Base-by-base conservation (phyloP, 2,113 vertebrate genomes). In the Odocoileus virginianus region DNA sequence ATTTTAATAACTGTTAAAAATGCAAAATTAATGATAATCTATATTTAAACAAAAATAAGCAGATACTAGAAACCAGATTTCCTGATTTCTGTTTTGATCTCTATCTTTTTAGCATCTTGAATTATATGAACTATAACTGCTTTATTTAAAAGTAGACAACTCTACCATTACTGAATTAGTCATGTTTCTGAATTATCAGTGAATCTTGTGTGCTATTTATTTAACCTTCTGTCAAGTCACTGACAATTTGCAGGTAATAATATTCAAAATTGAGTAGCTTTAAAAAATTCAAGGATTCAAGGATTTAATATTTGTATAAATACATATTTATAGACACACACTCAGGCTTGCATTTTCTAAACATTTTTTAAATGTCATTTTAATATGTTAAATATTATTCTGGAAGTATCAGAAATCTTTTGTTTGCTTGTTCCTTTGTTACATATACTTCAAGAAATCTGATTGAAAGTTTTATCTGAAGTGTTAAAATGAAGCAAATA, bases 321-420 rank as follows among this genome's bases (percentile, higher is more conserved):
- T n/a, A 12, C 58, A 27, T 45, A 50, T 79, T 33, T 79, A 79
- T 50, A 85, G 55, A 93, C 11, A 61, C 60, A 55, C 55, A 11
- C 12, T 54, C 55, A 76, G 90, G 86, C 43, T 79, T 90, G 36
- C n/a, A 94, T 91, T 67, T 88, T 93, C 45, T 90, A 95, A 97
- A 95, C 89, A 97, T 98, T 98, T 98, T 98, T 83, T 54, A 97
- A 92, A 96, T 87, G 52, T 61, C 61, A 84, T 92, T 97, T 97
- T 97, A 23, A 89, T 97, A 83, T 92, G 52, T 91, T 95, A 93
- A 95, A 33, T 93, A 57, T 36, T 94, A 94, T 92, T 94, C 76
- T 90, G 86, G 40, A 96, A 96, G 93, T 93, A 93, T 78, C 96
- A 87, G 60, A 96, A 92, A 55, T 79, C 9, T 47, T 27, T 67